Base-by-base conservation (phyloP, 2,888 invertebrate genomes). In the Orthosia incerta region DNA sequence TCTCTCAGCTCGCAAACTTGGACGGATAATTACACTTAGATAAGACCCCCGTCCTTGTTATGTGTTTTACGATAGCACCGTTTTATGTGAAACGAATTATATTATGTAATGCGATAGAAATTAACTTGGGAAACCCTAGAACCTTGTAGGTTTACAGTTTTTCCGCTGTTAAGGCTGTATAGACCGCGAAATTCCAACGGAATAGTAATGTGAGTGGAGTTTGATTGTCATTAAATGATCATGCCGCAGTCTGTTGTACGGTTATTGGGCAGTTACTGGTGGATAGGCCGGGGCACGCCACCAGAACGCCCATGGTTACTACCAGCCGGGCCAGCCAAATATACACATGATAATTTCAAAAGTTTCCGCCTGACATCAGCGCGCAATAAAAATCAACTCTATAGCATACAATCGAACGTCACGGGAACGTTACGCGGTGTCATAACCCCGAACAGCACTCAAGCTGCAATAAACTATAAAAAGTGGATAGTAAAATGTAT, bases 401-500 rank as follows among this genome's bases (percentile, higher is more conserved):
- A 92, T 91, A 85, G 90, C 91, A 89, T 90, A 93, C 92, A 93
- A 94, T 93, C 91, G 93, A 91, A 90, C 90, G 91, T 91, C 91
- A 90, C 87, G 87, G 90, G 89, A 91, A 91, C 90, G 92, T 91
- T 91, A 92, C 91, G 91, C 89, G 86, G 89, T 92, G 93, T 93
- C 92, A 91, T 92, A 93, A 92, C 93, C 90, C 90, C 90, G 92
- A 91, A 91, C 91, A 92, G 91, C 92, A 93, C 94, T 94, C 93
- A 91, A 91, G 91, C 88, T 90, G 91, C 93, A 91, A 94, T 95
- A 95, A 95, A 95, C 95, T 93, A 94, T 95, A 95, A 95, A 95
- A 95, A 95, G 93, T 92, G 92, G 94, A 95, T 95, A 95, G 95
- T 95, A 95, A 96, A 96, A 95, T 94, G 94, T 95, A 96, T 95